These are phyloP conservation scores for Labeo catla DNA, from an alignment of 2,113 vertebrate species.

Conservation along the genomic window DNA sequence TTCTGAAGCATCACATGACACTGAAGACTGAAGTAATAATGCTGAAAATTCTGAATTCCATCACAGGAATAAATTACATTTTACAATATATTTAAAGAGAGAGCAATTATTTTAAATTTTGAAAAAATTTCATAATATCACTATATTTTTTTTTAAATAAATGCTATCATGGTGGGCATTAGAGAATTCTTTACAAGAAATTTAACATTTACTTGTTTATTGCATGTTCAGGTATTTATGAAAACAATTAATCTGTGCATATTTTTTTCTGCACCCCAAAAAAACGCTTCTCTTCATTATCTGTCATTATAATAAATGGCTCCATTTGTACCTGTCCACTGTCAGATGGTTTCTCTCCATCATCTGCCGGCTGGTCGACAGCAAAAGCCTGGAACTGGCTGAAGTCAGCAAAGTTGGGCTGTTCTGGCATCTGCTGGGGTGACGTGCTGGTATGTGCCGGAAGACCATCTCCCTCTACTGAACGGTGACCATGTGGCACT, in stretches of 20 bases:
- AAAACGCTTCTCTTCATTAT: neutral
- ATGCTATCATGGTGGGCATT: neutral
- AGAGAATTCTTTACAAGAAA: neutral
- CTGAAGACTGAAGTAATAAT: too few species aligned
- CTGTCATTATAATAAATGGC: neutral
- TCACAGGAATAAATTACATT: too few species aligned
- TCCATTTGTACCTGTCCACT: constrained; percentile 77
- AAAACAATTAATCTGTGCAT: neutral
- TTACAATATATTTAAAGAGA: too few species aligned
- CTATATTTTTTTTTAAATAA: neutral
- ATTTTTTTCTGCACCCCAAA: neutral
- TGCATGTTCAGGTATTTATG: neutral
- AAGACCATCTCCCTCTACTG: constrained; percentile 83
- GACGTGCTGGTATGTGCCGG: constrained; percentile 87
- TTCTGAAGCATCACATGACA: neutral
- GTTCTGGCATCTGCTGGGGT: constrained; percentile 96
- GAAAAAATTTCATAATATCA: too few species aligned
- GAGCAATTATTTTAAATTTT: too few species aligned
- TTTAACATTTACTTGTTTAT: neutral
- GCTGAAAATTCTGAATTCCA: too few species aligned
- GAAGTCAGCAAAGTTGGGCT: constrained; percentile 99
- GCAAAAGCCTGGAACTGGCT: constrained; percentile 95
- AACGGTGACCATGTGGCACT: constrained; percentile 84
- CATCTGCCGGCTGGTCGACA: constrained; percentile 87
- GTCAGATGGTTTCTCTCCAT: constrained; percentile 86